These are phyloP conservation scores for Tortrix viridana DNA, from an alignment of 2,888 invertebrate species.

Conservation along the genomic window DNA sequence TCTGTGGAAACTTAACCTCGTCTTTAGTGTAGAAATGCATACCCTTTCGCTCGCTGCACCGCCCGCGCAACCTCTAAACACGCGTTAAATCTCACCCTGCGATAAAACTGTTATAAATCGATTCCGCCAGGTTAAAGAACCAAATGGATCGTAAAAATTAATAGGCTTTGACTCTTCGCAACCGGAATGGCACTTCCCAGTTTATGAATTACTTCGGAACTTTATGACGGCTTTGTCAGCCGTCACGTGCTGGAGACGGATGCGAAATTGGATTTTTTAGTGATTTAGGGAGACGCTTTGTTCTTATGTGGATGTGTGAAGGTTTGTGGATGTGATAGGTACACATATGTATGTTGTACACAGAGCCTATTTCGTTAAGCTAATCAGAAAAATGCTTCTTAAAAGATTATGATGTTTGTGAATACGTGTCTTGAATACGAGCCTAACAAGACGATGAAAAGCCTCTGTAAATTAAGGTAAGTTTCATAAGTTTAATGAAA, in stretches of 20 bases:
- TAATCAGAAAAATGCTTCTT: no score
- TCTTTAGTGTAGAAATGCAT: no score
- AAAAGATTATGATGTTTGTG: no score
- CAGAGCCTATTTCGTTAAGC: no score
- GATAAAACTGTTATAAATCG: slow-evolving; percentile 79
- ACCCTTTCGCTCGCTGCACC: no score
- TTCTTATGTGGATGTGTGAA: slow-evolving; percentile 39
- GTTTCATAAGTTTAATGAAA: no score
- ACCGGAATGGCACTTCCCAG: slow-evolving; percentile 66
- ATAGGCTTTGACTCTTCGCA: slow-evolving; percentile 69
- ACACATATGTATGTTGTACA: no score
- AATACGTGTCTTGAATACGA: no score
- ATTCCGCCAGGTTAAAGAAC: slow-evolving; percentile 80
- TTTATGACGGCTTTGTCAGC: slow-evolving; percentile 76
- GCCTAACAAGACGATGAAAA: no score
- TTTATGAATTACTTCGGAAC: slow-evolving; percentile 77
- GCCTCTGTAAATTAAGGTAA: no score
- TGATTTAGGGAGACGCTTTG: slow-evolving; percentile 47
- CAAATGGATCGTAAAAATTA: slow-evolving; percentile 82
- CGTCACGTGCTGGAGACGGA: slow-evolving; percentile 79
- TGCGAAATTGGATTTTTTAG: slow-evolving; percentile 78
- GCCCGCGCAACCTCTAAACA: slow-evolving; percentile 53
- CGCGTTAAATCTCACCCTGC: slow-evolving; percentile 57
- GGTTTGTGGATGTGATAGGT: slow-evolving; percentile 39
- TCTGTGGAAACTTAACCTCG: no score